phyloP scores from a whole-genome alignment of 2,888 invertebrate genomes.

The Pyralis farinalis region DNA sequence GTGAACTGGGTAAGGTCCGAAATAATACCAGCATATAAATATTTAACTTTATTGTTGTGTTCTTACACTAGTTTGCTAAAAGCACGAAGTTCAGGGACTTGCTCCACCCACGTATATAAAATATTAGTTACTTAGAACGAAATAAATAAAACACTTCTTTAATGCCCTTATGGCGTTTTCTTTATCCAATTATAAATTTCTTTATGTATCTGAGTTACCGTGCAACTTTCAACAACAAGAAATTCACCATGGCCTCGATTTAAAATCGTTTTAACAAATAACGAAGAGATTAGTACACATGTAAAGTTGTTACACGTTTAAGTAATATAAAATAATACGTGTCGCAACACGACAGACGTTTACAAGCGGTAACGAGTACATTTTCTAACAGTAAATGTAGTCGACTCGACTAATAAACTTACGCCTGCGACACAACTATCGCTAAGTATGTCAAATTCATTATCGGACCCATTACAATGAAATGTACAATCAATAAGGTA shows the following conservation, averaged over 20 bases:
- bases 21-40: slow-evolving; percentile 33
- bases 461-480: slow-evolving; percentile 69
- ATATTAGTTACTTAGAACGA: slow-evolving; percentile 76
- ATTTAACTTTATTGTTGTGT: slow-evolving; percentile 62
- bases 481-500: slow-evolving; percentile 66
- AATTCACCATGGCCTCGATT: slow-evolving; percentile 76
- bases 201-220: slow-evolving; percentile 61
- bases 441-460: slow-evolving; percentile 16
- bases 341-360: slow-evolving; percentile 3
- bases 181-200: slow-evolving; percentile 64
- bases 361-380: slow-evolving; percentile 21
- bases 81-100: slow-evolving; percentile 68
- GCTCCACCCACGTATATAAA: slow-evolving; percentile 66
- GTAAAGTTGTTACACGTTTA: not conserved
- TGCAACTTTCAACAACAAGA: slow-evolving; percentile 70
- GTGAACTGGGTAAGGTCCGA: too few relatives aligned
- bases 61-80: slow-evolving; percentile 68
- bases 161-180: slow-evolving; percentile 65
- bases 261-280: slow-evolving; percentile 53
- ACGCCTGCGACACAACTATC: slow-evolving; percentile 4
- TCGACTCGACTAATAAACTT: slow-evolving; percentile 15
- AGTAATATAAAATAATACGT: slow-evolving; percentile 8
- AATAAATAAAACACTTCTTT: slow-evolving; percentile 76
- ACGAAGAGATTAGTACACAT: slow-evolving; percentile 21
- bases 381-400: slow-evolving; percentile 24